Conservation (phyloP, 2,113 vertebrate species). For the Cephalopterus ornatus region DNA sequence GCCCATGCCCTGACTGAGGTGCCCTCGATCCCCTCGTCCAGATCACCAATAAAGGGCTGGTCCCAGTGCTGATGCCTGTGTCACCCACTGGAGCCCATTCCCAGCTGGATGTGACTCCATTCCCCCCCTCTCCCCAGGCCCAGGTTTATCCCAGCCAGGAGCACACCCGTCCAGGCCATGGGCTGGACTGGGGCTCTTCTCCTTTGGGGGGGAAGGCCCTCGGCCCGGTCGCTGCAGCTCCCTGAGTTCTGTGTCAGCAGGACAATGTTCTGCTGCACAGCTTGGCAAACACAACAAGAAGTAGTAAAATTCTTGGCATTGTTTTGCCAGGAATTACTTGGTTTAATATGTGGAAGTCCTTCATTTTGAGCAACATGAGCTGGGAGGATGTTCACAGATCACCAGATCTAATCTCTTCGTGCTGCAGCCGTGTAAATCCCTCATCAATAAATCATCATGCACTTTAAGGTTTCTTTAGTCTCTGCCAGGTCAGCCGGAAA, state of each 20-base stretch:
- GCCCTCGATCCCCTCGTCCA: neutral
- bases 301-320: neutral
- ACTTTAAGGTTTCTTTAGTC: neutral
- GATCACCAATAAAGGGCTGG: rapidly evolving
- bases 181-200: neutral
- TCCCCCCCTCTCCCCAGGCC: neutral
- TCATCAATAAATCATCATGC: neutral
- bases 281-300: neutral
- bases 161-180: neutral
- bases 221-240: rapidly evolving
- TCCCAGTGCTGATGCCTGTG: neutral
- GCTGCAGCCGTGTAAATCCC: neutral
- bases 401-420: neutral
- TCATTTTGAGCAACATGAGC: neutral
- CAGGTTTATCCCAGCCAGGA: neutral
- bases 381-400: neutral
- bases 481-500: slow-evolving; percentile 25
- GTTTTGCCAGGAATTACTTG: neutral
- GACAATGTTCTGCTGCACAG: rapidly evolving
- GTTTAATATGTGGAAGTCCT: neutral
- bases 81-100: neutral
- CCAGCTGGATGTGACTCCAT: neutral
- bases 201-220: neutral
- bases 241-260: neutral
- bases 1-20: neutral